Conservation (phyloP, 2,888 invertebrate species). For the Crematogaster levior region DNA sequence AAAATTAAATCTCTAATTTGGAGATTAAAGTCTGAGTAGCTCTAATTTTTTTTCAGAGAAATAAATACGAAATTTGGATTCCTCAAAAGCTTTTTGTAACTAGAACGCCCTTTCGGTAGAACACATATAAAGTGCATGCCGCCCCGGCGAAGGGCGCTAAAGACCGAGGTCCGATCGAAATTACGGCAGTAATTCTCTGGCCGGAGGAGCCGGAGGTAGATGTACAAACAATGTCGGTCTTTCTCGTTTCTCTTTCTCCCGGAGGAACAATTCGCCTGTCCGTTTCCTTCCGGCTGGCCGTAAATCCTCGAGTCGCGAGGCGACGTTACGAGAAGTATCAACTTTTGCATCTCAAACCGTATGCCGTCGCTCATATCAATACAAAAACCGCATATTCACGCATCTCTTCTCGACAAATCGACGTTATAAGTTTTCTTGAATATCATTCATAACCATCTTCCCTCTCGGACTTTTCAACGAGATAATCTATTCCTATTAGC, state of each 20-base stretch:
- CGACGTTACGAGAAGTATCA: conserved; percentile 31
- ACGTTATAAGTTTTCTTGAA: not conserved
- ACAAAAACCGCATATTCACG: not conserved
- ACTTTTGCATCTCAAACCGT: conserved; percentile 35
- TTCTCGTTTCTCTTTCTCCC: conserved; percentile 27
- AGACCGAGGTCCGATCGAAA: conserved; percentile 33
- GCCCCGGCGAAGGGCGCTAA: not conserved
- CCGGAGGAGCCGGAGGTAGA: conserved; percentile 12
- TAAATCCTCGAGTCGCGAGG: conserved; percentile 25
- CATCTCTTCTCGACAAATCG: not conserved
- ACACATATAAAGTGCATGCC: not conserved
- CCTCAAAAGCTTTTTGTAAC: not conserved
- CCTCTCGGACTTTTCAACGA: not conserved
- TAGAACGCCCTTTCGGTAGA: not conserved
- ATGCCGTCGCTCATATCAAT: conserved; percentile 5
- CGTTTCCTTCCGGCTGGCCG: conserved; percentile 39
- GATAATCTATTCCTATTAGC: not conserved
- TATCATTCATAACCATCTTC: not conserved
- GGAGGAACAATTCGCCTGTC: conserved; percentile 36
- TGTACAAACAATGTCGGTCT: conserved; percentile 39
- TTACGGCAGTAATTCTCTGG: conserved; percentile 39
- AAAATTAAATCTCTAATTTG: not conserved
- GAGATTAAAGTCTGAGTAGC: not conserved
- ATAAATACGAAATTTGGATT: not conserved
- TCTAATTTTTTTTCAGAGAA: not conserved